These are phyloP conservation scores for Galleria mellonella DNA, from an alignment of 1,140 invertebrate species.

Conservation along the genomic window DNA sequence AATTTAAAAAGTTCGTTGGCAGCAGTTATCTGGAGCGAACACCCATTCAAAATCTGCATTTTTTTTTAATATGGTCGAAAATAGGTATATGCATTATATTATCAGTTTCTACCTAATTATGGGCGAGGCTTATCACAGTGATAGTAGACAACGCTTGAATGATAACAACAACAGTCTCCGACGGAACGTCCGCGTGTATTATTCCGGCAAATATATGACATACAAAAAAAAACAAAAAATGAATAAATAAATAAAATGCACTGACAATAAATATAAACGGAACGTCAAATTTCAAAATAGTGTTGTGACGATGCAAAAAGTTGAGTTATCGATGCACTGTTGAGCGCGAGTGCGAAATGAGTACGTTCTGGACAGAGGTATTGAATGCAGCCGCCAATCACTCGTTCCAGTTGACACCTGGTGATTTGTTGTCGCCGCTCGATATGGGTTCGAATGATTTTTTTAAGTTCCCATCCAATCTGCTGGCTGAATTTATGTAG, in stretches of 20 bases:
- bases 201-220: constrained; percentile 3
- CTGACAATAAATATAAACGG: neutral
- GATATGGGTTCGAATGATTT: constrained; percentile 34
- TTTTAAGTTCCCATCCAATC: constrained; percentile 25
- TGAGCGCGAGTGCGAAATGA: constrained; percentile 30
- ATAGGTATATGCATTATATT: constrained; percentile 24
- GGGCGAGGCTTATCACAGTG: constrained; percentile 48
- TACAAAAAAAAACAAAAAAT: constrained; percentile 3
- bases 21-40: too few species aligned
- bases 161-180: constrained; percentile 47
- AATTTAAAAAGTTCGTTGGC: too few species aligned
- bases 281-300: constrained; percentile 14
- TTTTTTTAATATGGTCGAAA: too few species aligned
- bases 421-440: constrained; percentile 43
- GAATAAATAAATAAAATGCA: neutral
- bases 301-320: constrained; percentile 31
- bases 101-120: constrained; percentile 56
- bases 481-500: too few species aligned
- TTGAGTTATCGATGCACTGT: constrained; percentile 20
- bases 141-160: constrained; percentile 26
- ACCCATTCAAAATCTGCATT: too few species aligned
- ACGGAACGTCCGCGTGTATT: constrained; percentile 14
- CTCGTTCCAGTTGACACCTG: constrained; percentile 47
- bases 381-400: constrained; percentile 50
- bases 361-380: constrained; percentile 54